These are phyloP conservation scores for Tethea ocularis DNA, from an alignment of 2,888 invertebrate species.

Conservation along the genomic window DNA sequence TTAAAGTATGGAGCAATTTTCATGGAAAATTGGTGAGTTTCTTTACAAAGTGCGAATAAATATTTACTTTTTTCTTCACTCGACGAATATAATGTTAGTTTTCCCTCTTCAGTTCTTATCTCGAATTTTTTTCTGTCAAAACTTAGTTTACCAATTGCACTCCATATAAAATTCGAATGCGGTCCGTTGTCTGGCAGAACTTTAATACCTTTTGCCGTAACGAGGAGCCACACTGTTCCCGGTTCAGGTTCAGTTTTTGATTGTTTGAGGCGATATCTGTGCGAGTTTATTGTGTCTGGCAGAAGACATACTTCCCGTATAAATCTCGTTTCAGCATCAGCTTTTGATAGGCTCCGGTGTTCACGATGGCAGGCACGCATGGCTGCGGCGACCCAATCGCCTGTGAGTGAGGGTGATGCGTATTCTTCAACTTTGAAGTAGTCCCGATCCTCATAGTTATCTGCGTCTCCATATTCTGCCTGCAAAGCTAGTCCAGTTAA, in stretches of 20 bases:
- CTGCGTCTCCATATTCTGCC: constrained; percentile 94
- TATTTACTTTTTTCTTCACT: constrained; percentile 97
- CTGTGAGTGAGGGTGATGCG: constrained; percentile 87
- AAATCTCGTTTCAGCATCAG: constrained; percentile 93
- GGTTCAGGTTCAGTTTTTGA: constrained; percentile 89
- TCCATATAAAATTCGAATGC: constrained; percentile 95
- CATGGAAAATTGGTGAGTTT: constrained; percentile 98
- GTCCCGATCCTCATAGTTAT: constrained; percentile 65
- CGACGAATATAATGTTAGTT: constrained; percentile 94
- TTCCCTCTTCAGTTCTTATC: constrained; percentile 94
- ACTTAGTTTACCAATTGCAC: constrained; percentile 96
- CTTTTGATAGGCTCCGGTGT: constrained; percentile 89
- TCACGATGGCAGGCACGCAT: constrained; percentile 92
- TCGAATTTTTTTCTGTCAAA: constrained; percentile 99
- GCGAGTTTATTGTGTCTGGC: constrained; percentile 95
- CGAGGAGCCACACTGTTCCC: constrained; percentile 93
- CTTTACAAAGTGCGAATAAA: constrained; percentile 92
- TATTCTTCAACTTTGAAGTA: constrained; percentile 93
- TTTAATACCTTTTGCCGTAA: constrained; percentile 96
- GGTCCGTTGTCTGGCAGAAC: constrained; percentile 89
- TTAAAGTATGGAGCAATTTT: constrained; percentile 93
- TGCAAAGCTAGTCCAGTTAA: constrained; percentile 96
- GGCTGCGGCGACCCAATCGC: constrained; percentile 84
- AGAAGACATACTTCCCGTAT: constrained; percentile 94
- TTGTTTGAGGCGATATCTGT: constrained; percentile 91